Conservation (phyloP, 2,797 vertebrate genomes). For the Eurystomus glaucurus region DNA sequence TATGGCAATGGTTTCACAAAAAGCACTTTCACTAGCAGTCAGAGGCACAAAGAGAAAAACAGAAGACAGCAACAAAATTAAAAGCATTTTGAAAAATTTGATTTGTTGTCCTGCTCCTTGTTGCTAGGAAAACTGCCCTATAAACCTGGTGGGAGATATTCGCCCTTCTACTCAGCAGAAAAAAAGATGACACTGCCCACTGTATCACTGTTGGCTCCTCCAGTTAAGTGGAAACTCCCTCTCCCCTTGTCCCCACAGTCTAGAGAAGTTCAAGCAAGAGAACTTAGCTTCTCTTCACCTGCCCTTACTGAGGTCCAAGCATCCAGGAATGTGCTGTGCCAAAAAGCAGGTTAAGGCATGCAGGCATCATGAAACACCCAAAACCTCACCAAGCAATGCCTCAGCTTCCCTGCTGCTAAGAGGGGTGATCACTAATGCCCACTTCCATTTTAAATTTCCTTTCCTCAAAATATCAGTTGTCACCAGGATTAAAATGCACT, state of each 20-base stretch:
- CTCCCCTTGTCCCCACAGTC: not conserved
- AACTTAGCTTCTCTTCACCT: not conserved
- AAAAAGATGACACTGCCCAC: not conserved
- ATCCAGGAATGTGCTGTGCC: rapidly evolving
- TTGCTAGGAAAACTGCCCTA: not conserved
- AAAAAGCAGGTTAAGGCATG: rapidly evolving
- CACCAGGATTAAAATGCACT: not conserved
- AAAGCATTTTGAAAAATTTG: not conserved
- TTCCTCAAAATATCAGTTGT: not conserved
- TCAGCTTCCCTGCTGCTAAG: not conserved
- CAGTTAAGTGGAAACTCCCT: not conserved
- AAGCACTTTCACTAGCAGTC: not conserved
- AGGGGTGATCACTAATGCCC: not conserved
- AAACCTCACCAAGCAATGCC: not conserved
- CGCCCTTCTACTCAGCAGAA: not conserved
- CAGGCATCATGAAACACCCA: not conserved
- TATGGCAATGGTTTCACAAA: not conserved
- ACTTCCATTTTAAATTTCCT: not conserved
- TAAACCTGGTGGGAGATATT: not conserved
- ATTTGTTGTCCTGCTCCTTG: not conserved
- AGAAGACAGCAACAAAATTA: not conserved
- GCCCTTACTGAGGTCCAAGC: not conserved
- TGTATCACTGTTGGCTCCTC: rapidly evolving
- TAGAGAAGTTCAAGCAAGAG: not conserved
- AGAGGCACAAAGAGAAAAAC: not conserved